Percentiles rank a stretch among this genome's conserved stretches.
These are phyloP conservation scores for Heliconius sara DNA, from an alignment of 2,888 invertebrate species.

Conservation along the genomic window DNA sequence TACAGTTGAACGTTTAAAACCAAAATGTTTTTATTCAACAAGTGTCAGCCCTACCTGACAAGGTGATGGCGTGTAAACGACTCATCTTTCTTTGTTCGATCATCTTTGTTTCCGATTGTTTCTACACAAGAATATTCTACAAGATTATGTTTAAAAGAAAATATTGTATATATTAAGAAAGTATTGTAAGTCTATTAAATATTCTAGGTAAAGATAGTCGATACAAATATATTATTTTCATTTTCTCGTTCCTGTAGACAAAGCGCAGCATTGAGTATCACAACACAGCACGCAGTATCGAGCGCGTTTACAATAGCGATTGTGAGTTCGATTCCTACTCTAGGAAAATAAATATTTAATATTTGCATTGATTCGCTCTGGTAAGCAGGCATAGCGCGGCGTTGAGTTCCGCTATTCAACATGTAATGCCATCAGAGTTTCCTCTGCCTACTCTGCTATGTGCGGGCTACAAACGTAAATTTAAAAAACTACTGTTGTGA, in stretches of 20 bases:
- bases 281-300: background rate
- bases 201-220: background rate
- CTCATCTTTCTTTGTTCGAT: slow-evolving; percentile 34
- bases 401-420: too few relatives aligned
- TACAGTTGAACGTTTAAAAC: background rate
- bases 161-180: background rate
- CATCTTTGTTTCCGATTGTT: slow-evolving; percentile 28
- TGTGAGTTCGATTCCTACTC: too few relatives aligned
- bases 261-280: background rate
- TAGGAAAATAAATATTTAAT: too few relatives aligned
- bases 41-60: background rate
- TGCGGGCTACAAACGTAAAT: too few relatives aligned
- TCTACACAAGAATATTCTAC: slow-evolving; percentile 21
- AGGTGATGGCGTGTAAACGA: slow-evolving; percentile 30
- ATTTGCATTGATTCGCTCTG: too few relatives aligned
- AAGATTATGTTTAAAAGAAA: slow-evolving; percentile 2
- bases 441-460: too few relatives aligned
- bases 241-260: background rate
- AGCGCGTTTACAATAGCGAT: too few relatives aligned
- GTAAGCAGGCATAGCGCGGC: too few relatives aligned
- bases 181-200: background rate
- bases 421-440: too few relatives aligned
- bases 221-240: background rate
- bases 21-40: background rate
- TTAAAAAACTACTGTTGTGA: background rate